phyloP scores from a whole-genome alignment of 2,113 vertebrate genomes.

The Megalops atlanticus region DNA sequence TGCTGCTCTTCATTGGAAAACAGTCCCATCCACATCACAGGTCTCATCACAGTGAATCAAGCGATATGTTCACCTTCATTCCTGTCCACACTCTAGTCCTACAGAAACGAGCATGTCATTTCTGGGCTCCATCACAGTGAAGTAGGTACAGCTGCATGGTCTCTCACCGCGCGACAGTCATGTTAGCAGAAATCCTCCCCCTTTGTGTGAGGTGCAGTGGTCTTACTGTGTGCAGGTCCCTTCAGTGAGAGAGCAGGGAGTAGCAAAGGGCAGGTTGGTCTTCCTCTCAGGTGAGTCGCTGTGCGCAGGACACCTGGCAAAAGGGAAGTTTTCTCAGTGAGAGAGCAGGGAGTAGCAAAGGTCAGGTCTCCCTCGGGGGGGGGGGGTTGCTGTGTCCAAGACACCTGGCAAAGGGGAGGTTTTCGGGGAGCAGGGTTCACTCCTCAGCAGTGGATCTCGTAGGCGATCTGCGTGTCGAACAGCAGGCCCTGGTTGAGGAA shows the following conservation, averaged over 20 bases:
- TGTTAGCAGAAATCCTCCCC: not conserved
- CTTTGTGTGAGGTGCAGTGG: not conserved
- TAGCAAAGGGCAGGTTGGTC: not conserved
- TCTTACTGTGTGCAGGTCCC: not conserved
- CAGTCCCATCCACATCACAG: no score
- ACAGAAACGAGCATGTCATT: not conserved
- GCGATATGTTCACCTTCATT: no score
- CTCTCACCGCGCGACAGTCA: not conserved
- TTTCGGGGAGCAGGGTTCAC: not conserved
- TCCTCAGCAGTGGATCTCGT: conserved; percentile 83
- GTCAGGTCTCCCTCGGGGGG: not conserved
- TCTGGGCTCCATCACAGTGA: not conserved
- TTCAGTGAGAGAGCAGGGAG: no score
- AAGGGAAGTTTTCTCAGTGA: no score
- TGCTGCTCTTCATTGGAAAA: no score
- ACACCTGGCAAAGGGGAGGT: no score
- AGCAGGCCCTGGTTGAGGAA: conserved; percentile 75
- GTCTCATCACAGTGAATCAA: no score
- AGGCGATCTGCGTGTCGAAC: conserved; percentile 79
- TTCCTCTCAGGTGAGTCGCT: not conserved
- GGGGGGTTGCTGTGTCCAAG: no score
- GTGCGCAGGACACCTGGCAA: no score
- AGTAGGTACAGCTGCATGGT: not conserved
- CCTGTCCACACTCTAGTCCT: no score
- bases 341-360: no score